Conservation (phyloP, 30 jellyfish, hydroid and myxozoan genomes). For the Hydractinia symbiolongicarpus region DNA sequence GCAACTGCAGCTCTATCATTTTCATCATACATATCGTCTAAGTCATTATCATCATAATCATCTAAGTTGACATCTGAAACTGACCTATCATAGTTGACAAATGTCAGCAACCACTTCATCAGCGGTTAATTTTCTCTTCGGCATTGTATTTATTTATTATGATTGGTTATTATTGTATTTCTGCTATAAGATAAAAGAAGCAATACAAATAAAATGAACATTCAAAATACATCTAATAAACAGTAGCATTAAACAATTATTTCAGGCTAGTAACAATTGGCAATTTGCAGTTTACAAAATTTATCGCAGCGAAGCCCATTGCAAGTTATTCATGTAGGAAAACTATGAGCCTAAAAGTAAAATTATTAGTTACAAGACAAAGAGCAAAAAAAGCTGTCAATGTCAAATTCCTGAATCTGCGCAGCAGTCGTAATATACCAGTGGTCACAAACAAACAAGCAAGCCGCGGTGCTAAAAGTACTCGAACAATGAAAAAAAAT, state of each 20-base stretch:
- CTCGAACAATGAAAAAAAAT: no score
- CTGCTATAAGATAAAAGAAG: no score
- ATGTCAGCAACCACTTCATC: slow-evolving; percentile 12
- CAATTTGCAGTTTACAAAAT: not conserved
- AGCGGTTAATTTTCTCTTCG: slow-evolving; percentile 7
- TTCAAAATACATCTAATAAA: not conserved
- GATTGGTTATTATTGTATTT: not conserved
- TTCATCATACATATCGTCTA: not conserved
- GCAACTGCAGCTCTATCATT: slow-evolving; percentile 9
- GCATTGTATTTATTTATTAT: not conserved
- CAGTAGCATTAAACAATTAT: not conserved
- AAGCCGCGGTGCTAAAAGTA: no score
- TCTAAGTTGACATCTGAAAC: not conserved
- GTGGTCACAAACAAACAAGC: no score
- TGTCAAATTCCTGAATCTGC: no score
- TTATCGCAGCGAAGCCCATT: not conserved
- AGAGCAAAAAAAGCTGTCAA: no score
- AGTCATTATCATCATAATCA: not conserved
- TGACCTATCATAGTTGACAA: not conserved
- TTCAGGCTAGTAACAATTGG: not conserved
- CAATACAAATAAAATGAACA: not conserved
- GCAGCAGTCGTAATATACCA: no score
- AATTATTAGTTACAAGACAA: no score
- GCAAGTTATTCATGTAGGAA: no score
- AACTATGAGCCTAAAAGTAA: no score